phyloP scores from a whole-genome alignment of 1,140 invertebrate species.

The Amyelois transitella region DNA sequence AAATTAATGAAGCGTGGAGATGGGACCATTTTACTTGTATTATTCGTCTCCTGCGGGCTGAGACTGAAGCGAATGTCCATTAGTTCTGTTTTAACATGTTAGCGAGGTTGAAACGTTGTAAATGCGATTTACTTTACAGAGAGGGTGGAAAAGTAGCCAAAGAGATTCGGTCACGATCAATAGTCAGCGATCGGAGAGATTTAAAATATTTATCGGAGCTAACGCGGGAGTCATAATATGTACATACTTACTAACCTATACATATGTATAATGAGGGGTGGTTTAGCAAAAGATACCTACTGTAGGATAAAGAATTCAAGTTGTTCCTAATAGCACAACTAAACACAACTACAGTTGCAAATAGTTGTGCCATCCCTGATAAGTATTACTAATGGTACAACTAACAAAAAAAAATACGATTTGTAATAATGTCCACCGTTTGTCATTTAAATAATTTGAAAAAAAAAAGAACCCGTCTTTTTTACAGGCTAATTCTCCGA shows the following conservation, averaged over 20 bases:
- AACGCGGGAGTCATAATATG: background rate
- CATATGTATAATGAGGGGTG: too few relatives aligned
- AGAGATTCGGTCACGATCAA: conserved; percentile 59
- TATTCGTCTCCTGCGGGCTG: conserved; percentile 73
- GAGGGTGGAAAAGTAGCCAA: conserved; percentile 66
- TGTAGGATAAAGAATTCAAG: too few relatives aligned
- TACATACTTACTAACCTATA: background rate
- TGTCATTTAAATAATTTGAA: too few relatives aligned
- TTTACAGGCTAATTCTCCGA: too few relatives aligned
- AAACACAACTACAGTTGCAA: too few relatives aligned
- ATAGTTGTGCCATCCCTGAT: too few relatives aligned
- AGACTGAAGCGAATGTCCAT: conserved; percentile 74
- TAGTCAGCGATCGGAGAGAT: conserved; percentile 40
- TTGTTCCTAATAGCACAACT: too few relatives aligned
- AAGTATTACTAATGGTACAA: too few relatives aligned
- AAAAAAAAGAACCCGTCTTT: too few relatives aligned
- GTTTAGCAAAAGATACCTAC: too few relatives aligned
- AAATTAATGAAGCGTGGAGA: conserved; percentile 74
- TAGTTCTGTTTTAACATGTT: conserved; percentile 75
- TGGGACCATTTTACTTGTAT: conserved; percentile 74
- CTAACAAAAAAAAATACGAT: too few relatives aligned
- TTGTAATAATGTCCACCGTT: too few relatives aligned
- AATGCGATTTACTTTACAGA: conserved; percentile 72
- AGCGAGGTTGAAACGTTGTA: conserved; percentile 73
- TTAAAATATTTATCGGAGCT: conserved; percentile 17